Percentiles rank a stretch among this genome's conserved stretches.
Conservation (phyloP, 2,888 invertebrate species). For the Anoplius nigerrimus region DNA sequence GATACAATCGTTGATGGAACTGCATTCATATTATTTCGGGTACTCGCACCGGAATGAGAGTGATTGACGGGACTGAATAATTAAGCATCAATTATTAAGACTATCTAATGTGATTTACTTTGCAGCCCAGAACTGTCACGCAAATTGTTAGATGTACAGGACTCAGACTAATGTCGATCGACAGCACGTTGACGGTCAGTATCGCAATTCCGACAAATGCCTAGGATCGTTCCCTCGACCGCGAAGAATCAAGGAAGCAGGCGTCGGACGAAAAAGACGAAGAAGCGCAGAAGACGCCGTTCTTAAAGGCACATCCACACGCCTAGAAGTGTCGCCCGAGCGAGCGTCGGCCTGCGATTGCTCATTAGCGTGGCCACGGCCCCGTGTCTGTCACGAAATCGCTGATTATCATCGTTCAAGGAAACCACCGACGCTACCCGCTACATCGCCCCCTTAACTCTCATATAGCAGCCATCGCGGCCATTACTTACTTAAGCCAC, state of each 20-base stretch:
- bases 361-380: constrained; percentile 75
- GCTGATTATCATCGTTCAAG: constrained; percentile 76
- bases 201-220: no score
- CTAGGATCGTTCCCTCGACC: no score
- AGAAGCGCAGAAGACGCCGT: no score
- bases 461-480: constrained; percentile 66
- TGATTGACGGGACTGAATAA: no score
- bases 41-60: no score
- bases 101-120: no score
- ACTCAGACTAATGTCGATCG: not conserved
- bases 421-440: constrained; percentile 68
- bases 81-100: no score
- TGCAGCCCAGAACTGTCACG: no score
- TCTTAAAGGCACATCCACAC: constrained; percentile 57
- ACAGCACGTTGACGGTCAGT: not conserved
- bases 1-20: no score
- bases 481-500: constrained; percentile 68
- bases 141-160: no score
- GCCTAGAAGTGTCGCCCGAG: constrained; percentile 68
- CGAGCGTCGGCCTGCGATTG: constrained; percentile 69
- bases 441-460: constrained; percentile 54
- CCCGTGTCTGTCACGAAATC: constrained; percentile 76
- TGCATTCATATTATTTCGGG: not conserved
- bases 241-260: not conserved
- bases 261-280: constrained; percentile 5